Conservation (phyloP, 1,140 invertebrate species). For the Dreissena polymorpha region DNA sequence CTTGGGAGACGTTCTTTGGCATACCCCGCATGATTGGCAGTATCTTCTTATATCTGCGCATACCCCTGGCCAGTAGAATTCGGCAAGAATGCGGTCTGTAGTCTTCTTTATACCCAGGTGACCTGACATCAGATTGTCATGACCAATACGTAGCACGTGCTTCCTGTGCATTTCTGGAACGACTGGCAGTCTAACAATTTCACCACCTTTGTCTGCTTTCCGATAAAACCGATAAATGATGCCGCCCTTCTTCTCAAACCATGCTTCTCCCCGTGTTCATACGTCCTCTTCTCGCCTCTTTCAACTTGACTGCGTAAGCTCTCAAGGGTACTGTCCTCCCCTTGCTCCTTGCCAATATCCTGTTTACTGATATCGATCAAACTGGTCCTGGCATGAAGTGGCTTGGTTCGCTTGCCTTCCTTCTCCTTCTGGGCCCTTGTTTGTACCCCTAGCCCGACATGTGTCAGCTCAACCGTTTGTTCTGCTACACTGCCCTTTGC, state of each 20-base stretch:
- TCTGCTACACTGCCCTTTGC: background rate
- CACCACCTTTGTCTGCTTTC: too few species aligned
- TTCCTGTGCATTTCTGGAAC: conserved; percentile 13
- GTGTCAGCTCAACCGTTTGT: background rate
- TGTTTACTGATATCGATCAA: background rate
- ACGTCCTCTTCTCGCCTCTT: background rate
- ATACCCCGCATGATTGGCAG: too few species aligned
- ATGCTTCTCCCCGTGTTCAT: background rate
- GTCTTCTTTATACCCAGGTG: conserved; percentile 45
- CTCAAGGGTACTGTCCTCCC: background rate
- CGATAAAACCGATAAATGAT: background rate
- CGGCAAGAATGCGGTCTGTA: conserved; percentile 4
- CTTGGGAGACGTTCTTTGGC: too few species aligned
- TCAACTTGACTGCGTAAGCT: background rate
- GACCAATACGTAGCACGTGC: conserved; percentile 36
- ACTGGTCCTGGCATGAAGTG: background rate
- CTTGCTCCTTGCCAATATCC: background rate
- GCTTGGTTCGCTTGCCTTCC: background rate
- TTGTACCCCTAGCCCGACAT: background rate
- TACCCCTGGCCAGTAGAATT: conserved; percentile 55
- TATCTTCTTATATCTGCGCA: background rate
- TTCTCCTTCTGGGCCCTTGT: background rate
- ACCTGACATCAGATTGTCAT: conserved; percentile 39
- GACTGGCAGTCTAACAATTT: conserved; percentile 12
- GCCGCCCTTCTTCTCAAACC: background rate